Percentiles rank a stretch among this genome's conserved stretches.
These are phyloP conservation scores for Araneus ventricosus DNA, from an alignment of 1,140 invertebrate species.

Conservation along the genomic window DNA sequence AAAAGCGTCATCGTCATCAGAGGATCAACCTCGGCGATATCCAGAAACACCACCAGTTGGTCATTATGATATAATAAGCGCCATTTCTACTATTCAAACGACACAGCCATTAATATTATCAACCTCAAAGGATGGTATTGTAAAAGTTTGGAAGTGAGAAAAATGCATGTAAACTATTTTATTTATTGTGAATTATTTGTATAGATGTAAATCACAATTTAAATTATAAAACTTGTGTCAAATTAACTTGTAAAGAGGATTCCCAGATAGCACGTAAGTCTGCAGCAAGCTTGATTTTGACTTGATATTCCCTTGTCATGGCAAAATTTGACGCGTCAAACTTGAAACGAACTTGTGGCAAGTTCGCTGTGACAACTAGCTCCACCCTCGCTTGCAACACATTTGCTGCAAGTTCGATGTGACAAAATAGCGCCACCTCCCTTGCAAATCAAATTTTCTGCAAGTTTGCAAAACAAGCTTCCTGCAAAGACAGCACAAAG, in stretches of 20 bases:
- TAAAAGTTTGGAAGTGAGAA: conserved; percentile 93
- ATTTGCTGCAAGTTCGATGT: too few species aligned
- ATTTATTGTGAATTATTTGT: not conserved
- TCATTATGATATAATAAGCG: conserved; percentile 91
- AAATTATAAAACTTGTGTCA: not conserved
- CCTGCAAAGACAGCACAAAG: too few species aligned
- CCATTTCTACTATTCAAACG: conserved; percentile 88
- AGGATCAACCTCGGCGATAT: conserved; percentile 80
- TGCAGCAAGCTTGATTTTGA: too few species aligned
- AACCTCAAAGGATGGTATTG: conserved; percentile 91
- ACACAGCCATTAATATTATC: conserved; percentile 89
- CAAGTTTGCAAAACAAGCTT: too few species aligned
- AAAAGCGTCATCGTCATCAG: conserved; percentile 79
- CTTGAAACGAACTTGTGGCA: too few species aligned
- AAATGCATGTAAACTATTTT: not conserved
- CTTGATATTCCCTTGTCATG: too few species aligned
- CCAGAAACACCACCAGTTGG: conserved; percentile 84
- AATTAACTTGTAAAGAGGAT: not conserved
- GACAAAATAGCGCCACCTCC: too few species aligned
- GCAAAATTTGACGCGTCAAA: too few species aligned
- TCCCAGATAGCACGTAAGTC: too few species aligned
- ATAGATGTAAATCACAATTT: not conserved
- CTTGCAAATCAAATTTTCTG: too few species aligned
- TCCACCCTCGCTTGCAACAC: too few species aligned
- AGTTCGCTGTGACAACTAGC: too few species aligned